Evolutionary conservation across 2,888 invertebrate species (phyloP).

Genomic region (Acheta domesticus): DNA sequence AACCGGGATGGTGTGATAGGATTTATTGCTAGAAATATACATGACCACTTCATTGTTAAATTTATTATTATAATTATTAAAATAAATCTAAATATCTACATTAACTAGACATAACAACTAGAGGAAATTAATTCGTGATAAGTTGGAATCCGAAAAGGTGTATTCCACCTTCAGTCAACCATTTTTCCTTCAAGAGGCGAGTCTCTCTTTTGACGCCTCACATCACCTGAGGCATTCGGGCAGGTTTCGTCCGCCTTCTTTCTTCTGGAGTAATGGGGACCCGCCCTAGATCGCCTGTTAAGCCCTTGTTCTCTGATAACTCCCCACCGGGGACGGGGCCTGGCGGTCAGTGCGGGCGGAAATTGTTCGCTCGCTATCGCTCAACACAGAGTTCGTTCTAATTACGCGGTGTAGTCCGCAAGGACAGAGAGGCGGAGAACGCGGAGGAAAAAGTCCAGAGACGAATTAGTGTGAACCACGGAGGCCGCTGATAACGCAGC

Average conservation of each 20-base stretch:
- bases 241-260: neutral
- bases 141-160: no score
- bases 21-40: no score
- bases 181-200: no score
- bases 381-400: neutral
- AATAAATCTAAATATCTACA: no score
- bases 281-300: slow-evolving; percentile 4
- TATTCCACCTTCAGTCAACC: no score
- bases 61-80: no score
- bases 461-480: neutral
- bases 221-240: neutral
- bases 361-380: neutral
- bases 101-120: no score
- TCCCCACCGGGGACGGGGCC: neutral
- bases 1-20: no score
- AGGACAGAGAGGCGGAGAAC: neutral
- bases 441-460: neutral
- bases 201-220: no score
- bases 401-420: slow-evolving; percentile 1
- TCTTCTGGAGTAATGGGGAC: neutral
- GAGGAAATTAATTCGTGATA: no score
- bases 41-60: no score
- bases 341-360: neutral
- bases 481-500: neutral
- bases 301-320: neutral